Evolutionary conservation across 2,113 vertebrate genomes (phyloP).

Genomic region (Rhinolophus sinicus): DNA sequence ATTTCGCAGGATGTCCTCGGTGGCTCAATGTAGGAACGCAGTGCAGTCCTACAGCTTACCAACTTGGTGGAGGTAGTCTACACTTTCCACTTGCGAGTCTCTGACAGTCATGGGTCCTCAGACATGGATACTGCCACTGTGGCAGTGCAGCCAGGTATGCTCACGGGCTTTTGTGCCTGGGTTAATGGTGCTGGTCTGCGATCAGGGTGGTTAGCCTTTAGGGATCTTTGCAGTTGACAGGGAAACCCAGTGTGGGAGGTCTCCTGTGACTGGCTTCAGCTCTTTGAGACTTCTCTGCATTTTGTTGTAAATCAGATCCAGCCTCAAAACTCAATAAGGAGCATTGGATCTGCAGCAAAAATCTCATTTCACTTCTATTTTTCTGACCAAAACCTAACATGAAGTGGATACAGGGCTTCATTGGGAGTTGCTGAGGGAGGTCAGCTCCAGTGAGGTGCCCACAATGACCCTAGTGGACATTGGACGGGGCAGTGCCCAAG

Average conservation of each 20-base stretch:
- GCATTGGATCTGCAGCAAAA: neutral
- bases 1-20: slow-evolving; percentile 89
- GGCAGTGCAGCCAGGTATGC: slow-evolving; percentile 93
- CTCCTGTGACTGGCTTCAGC: neutral
- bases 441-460: neutral
- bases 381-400: neutral
- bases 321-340: neutral
- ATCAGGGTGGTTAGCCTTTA: accelerated
- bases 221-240: neutral
- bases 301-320: neutral
- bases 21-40: slow-evolving; percentile 87
- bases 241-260: neutral
- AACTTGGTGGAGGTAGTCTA: slow-evolving; percentile 95
- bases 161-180: neutral
- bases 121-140: slow-evolving; percentile 89
- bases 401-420: neutral
- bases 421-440: accelerated
- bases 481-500: neutral
- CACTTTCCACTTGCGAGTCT: slow-evolving; percentile 90
- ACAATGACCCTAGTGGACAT: accelerated
- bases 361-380: neutral
- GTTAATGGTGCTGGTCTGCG: too few species aligned
- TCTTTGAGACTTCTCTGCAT: neutral
- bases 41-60: slow-evolving; percentile 87
- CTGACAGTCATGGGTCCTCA: slow-evolving; percentile 87